Evolutionary conservation across 2,888 invertebrate species (phyloP).

Genomic region (Latrodectus hesperus): DNA sequence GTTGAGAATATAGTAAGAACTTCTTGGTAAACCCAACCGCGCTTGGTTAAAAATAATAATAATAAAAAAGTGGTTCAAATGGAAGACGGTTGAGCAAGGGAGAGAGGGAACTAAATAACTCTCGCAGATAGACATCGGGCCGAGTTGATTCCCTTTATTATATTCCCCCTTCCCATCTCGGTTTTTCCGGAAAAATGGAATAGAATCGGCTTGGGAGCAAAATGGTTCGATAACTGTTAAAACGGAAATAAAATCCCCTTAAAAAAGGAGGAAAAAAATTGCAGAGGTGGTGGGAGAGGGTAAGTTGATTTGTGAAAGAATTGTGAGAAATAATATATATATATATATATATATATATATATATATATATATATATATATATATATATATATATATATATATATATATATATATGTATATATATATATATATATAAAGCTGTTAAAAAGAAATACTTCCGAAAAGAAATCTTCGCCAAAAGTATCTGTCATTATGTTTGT

Average conservation of each 20-base stretch:
- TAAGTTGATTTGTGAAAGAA: slow-evolving; percentile 36
- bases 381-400: too few relatives aligned
- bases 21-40: neutral
- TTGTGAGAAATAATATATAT: slow-evolving; percentile 12
- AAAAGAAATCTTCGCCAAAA: slow-evolving; percentile 45
- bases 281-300: neutral
- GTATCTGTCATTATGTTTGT: slow-evolving; percentile 52
- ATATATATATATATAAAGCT: too few relatives aligned
- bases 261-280: slow-evolving; percentile 12
- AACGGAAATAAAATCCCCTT: slow-evolving; percentile 38
- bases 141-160: slow-evolving; percentile 34
- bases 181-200: slow-evolving; percentile 30
- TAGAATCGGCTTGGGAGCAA: slow-evolving; percentile 15
- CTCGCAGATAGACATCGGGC: slow-evolving; percentile 30
- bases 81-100: too few relatives aligned
- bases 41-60: neutral
- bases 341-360: too few relatives aligned
- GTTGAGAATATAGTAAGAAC: neutral
- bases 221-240: slow-evolving; percentile 49
- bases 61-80: neutral
- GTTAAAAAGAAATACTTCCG: neutral
- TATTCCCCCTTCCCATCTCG: slow-evolving; percentile 1
- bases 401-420: too few relatives aligned
- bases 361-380: too few relatives aligned
- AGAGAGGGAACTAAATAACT: neutral